Evolutionary conservation across 2,797 vertebrate genomes (phyloP).

Genomic region (Pelobates cultripes): DNA sequence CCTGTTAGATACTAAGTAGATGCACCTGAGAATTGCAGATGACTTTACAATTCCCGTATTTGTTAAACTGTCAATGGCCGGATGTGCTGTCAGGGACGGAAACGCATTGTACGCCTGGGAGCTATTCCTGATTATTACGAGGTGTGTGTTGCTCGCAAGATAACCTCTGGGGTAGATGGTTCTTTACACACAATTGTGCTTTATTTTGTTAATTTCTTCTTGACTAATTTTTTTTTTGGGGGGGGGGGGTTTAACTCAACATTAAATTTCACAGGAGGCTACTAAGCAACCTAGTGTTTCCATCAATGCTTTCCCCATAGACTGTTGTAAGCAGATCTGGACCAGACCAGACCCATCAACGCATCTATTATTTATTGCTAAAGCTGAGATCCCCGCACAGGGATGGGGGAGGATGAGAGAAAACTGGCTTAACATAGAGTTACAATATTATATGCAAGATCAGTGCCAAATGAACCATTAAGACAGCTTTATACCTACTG

Average conservation of each 20-base stretch:
- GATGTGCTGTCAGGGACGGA: background rate
- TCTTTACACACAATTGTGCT: background rate
- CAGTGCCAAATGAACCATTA: too few relatives aligned
- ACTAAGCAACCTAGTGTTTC: conserved; percentile 23
- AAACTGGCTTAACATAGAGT: background rate
- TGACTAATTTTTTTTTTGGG: background rate
- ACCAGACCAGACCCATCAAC: conserved; percentile 21
- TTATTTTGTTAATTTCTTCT: background rate
- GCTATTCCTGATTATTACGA: background rate
- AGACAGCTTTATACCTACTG: too few relatives aligned
- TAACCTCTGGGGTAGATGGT: background rate
- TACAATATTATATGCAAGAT: too few relatives aligned
- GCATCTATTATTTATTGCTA: conserved; percentile 46
- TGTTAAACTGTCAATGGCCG: background rate
- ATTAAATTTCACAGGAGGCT: conserved; percentile 18
- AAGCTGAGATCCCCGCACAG: conserved; percentile 36
- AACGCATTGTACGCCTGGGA: background rate
- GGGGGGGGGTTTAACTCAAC: background rate
- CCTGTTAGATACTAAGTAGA: background rate
- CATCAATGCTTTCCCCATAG: conserved; percentile 23
- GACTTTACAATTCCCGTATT: background rate
- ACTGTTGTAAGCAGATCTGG: conserved; percentile 44
- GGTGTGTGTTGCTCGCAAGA: background rate
- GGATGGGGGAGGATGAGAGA: background rate
- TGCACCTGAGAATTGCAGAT: background rate